Base-by-base conservation (phyloP, 64 coral and sea anemone genomes). In the Montipora sp. region DNA sequence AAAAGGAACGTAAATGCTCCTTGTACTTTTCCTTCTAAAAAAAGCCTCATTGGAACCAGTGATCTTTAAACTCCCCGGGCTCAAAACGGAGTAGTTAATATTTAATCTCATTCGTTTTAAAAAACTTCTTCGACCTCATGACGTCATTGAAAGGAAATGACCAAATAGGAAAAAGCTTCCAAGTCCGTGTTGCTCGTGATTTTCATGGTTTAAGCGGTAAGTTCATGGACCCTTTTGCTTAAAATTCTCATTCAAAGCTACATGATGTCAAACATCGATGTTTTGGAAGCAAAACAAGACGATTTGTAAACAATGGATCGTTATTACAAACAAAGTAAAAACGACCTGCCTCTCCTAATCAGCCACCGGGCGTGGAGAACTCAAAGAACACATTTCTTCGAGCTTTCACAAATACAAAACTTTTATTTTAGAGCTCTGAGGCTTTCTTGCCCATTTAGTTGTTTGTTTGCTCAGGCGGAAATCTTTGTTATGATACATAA, bases 101-200 rank as follows among this genome's bases (percentile, higher is more conserved):
- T 85, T 85, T 85, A 85, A 85, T 85, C 44, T 49, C 45, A 9
- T 22, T 71, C 7, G 47, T 6, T 85, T 72, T 69, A 70, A 71
- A 67, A 46, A 9, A 4, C 43, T 85, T 49, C 61, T 85, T 50
- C 24, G 19, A 48, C 45, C 65, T 72, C n/a, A 85, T 85, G 82
- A 85, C 82, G 82, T 85, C 82, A 85, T 85, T 85, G 7, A 85
- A 48, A 16, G 82, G 82, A 85, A 51, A 72, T 85, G 82, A 85
- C 65, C 65, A 85, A 70, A 72, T 85, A 71, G 82, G 82, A 85
- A 70, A 72, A 48, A 43, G 48, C 71, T 85, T 18, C 47, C 44
- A 50, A 71, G 44, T 44, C n/a, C 2, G 13, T 46, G 68, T 71
- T 85, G 63, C 3, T 72, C 36, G 7, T 19, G 61, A 72, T 71